Evolutionary conservation across 2,888 invertebrate species (phyloP), one percentile per base, ranked within the genome.

Genomic region (Melolontha melolontha): DNA sequence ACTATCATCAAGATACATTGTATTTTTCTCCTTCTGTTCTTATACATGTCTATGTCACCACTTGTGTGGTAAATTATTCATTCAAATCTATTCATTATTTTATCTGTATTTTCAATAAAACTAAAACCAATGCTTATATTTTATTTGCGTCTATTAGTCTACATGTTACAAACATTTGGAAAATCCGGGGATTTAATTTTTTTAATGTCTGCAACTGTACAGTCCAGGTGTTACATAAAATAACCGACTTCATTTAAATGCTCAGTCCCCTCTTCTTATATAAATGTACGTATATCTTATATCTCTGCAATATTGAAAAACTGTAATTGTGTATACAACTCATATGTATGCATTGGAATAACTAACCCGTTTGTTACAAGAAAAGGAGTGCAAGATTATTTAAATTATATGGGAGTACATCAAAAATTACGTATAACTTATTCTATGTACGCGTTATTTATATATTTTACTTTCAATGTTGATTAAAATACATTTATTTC

Each of bases 161-260:
- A 39, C 7, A 16, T 52, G 8, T 52, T 34, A 10, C 34, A 34
- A 2, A 10, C 6, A 34, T 10, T 34, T 10, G 34, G 34, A 34
- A 34, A 6, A 34, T 34, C 6, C 34, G 4, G 10, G 34, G 34
- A 6, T 5, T 34, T 34, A 5, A 34, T 5, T 34, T n/a, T 77
- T 80, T 79, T 77, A 74, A 79, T 79, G 78, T 70, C 63, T 66
- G 16, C 71, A 74, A 75, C 79, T 79, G 78, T 80, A 78, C 76
- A 70, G 76, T 76, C 81, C 80, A 81, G 81, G 81, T 81, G 81
- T 77, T 78, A 77, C 75, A 75, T 74, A 77, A 75, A 76, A 78
- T 79, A 80, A 80, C 80, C 79, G 80, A 79, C 77, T 78, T 76
- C 74, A 72, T 55, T 67, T 54, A 49, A 49, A 51, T 54, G 39